Evolutionary conservation across 1,140 invertebrate species (phyloP).

Genomic region (Goniozus legneri): DNA sequence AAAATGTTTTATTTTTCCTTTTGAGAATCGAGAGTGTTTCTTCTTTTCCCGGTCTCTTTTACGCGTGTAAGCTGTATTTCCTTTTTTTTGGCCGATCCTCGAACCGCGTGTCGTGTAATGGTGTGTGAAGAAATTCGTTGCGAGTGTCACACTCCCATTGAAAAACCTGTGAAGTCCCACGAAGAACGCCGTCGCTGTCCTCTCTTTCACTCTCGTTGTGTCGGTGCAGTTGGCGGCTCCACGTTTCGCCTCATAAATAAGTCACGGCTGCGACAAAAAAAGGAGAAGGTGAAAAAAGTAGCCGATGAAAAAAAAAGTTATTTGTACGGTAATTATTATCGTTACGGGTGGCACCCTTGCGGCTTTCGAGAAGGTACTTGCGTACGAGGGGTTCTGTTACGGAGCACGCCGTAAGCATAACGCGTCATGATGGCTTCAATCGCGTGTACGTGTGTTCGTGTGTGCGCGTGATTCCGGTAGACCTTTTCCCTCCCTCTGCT

Average conservation of each 20-base stretch:
- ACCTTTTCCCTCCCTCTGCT: slow-evolving; percentile 12
- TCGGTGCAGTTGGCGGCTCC: neutral
- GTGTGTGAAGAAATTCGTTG: slow-evolving; percentile 29
- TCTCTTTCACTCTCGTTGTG: neutral
- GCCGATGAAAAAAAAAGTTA: slow-evolving; percentile 11
- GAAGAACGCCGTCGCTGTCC: slow-evolving; percentile 2
- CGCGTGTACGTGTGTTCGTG: slow-evolving; percentile 13
- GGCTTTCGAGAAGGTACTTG: neutral
- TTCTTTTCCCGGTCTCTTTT: neutral
- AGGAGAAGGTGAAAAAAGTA: neutral
- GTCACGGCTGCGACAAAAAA: neutral
- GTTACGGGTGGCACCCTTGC: slow-evolving; percentile 10
- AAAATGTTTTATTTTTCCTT: too few relatives aligned
- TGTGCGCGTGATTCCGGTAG: slow-evolving; percentile 7
- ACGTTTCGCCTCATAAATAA: slow-evolving; percentile 22
- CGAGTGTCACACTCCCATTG: slow-evolving; percentile 8
- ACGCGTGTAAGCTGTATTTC: neutral
- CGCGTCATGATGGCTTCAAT: slow-evolving; percentile 20
- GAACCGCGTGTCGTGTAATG: neutral
- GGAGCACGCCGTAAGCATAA: too few relatives aligned
- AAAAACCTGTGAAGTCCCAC: slow-evolving; percentile 10
- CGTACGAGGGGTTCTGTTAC: slow-evolving; percentile 1
- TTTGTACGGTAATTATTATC: slow-evolving; percentile 20
- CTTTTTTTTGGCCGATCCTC: neutral
- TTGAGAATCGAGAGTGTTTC: too few relatives aligned